Evolutionary conservation across 2,797 vertebrate genomes (phyloP).

Genomic region (Siniperca scherzeri): DNA sequence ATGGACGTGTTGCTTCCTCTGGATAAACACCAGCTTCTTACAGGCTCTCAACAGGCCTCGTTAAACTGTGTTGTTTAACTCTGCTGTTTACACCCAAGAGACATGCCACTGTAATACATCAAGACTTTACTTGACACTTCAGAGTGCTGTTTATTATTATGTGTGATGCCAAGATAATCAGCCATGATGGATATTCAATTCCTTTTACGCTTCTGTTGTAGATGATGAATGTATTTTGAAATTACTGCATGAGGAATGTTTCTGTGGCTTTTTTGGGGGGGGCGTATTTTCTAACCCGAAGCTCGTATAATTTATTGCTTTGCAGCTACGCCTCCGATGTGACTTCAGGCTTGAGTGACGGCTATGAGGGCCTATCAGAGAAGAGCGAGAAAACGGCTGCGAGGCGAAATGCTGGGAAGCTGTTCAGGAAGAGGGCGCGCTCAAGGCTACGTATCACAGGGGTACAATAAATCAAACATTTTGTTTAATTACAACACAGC

Average conservation of each 20-base stretch:
- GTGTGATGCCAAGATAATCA: slow-evolving; percentile 15
- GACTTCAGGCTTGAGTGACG: slow-evolving; percentile 92
- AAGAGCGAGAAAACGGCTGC: slow-evolving; percentile 77
- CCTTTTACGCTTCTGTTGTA: background rate
- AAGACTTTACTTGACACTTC: slow-evolving; percentile 32
- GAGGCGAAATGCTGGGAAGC: slow-evolving; percentile 85
- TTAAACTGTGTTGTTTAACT: slow-evolving; percentile 24
- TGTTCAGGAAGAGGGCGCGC: slow-evolving; percentile 90
- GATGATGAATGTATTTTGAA: slow-evolving; percentile 32
- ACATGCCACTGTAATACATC: slow-evolving; percentile 34
- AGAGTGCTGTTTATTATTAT: slow-evolving; percentile 46
- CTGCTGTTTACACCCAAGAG: slow-evolving; percentile 23
- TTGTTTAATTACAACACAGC: slow-evolving; percentile 9
- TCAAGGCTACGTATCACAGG: slow-evolving; percentile 94
- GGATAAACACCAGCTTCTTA: slow-evolving; percentile 8
- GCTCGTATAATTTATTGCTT: background rate
- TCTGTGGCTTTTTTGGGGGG: background rate
- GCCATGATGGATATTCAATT: slow-evolving; percentile 7
- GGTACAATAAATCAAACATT: slow-evolving; percentile 78
- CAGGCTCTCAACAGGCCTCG: slow-evolving; percentile 10
- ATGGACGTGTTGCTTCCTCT: slow-evolving; percentile 23
- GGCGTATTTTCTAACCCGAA: slow-evolving; percentile 24
- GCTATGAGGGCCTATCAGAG: slow-evolving; percentile 90
- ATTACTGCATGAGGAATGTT: slow-evolving; percentile 11
- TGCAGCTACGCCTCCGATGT: slow-evolving; percentile 93